Percentiles rank a stretch among this genome's conserved stretches.
Conservation (phyloP, 92 coral and sea anemone species). For the Zoanthus sociatus region DNA sequence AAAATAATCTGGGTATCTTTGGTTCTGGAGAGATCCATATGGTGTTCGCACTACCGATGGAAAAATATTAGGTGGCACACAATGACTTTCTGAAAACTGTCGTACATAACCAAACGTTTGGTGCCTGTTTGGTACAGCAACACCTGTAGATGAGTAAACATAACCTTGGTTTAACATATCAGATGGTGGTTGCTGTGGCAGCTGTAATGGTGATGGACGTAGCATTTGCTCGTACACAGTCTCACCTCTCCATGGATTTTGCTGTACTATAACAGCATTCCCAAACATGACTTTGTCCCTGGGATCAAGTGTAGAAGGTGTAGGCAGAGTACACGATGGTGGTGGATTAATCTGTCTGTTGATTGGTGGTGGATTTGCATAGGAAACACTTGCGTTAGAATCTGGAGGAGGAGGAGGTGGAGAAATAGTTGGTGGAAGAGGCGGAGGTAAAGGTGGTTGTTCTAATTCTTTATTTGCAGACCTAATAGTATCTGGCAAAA, state of each 20-base stretch:
- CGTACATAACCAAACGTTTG: conserved; percentile 12
- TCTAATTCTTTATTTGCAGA: neutral
- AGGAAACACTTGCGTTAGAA: neutral
- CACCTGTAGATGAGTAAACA: neutral
- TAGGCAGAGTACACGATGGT: neutral
- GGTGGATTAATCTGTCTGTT: conserved; percentile 26
- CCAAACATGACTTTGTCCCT: conserved; percentile 13
- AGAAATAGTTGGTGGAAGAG: conserved; percentile 37
- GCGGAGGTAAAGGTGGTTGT: conserved; percentile 37
- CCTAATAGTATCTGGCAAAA: neutral
- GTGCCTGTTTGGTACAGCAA: neutral
- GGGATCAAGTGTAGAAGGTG: neutral
- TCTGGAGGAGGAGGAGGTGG: conserved; percentile 38
- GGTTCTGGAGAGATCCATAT: neutral
- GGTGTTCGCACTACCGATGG: neutral
- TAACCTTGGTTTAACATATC: conserved; percentile 2
- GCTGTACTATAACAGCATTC: neutral
- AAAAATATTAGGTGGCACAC: neutral
- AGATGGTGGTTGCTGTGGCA: neutral
- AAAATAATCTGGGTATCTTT: neutral
- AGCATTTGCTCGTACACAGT: neutral
- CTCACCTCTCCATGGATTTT: neutral
- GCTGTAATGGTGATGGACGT: neutral
- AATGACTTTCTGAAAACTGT: neutral
- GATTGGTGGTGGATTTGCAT: conserved; percentile 20